Evolutionary conservation across 2,797 vertebrate species (phyloP), one percentile per base, ranked within the genome.

Genomic region (Meda fulgida): DNA sequence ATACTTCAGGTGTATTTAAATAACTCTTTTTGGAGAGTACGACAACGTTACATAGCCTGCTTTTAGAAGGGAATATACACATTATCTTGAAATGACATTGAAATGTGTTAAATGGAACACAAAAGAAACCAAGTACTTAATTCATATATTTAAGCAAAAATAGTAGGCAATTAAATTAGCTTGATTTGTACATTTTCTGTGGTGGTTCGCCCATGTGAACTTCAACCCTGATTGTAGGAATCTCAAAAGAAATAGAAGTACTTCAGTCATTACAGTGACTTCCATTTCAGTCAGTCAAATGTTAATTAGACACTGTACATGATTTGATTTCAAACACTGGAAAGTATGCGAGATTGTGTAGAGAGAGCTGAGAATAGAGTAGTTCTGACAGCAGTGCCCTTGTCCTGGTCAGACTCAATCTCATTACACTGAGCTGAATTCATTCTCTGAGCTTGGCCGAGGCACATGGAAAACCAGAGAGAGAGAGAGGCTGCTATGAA

Each of bases 341-440:
- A 29, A 66, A 21, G n/a, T 60, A 46, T 21, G 7, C 60, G 5
- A 29, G 38, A 51, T 19, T 29, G 14, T 19, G 58, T 11, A 34
- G 13, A 80, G 71, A 71, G n/a, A 0, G 13, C 29, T 43, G 48
- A 75, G 76, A 72, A 65, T 5, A 70, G 14, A 43, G 26, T 11
- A 81, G 78, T 34, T 78, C 23, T 55, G 46, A 70, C 73, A 60
- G 34, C 51, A 79, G 66, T 75, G 67, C 75, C 55, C 36, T 91
- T 89, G 92, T n/a, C 38, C 70, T 83, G 78, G 80, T 85, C 87
- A 79, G 23, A 53, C 23, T 84, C 83, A 91, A 91, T 85, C 91
- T 88, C 79, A 84, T 87, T 84, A 83, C 71, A 73, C 31, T 77
- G 84, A 87, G 76, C 87, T 78, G 72, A 67, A 53, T 55, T 84